These are phyloP conservation scores for Platynereis dumerilii DNA, from an alignment of 2,888 invertebrate genomes.

Conservation along the genomic window DNA sequence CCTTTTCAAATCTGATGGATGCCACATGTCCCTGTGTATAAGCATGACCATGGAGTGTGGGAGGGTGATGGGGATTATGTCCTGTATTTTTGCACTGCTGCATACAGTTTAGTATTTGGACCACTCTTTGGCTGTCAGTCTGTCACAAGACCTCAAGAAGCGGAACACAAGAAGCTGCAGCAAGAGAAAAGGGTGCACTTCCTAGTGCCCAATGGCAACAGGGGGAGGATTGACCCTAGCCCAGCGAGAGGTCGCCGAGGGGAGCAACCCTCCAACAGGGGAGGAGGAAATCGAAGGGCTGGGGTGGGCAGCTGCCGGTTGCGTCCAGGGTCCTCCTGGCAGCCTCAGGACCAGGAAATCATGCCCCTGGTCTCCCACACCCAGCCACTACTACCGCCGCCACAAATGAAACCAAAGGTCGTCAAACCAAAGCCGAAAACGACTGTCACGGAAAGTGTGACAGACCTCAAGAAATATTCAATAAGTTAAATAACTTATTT, in stretches of 20 bases:
- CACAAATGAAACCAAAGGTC: background rate
- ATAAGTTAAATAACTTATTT: too few relatives aligned
- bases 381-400: background rate
- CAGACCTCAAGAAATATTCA: too few relatives aligned
- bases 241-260: background rate
- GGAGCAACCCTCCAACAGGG: background rate
- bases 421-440: background rate
- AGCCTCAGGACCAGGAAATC: conserved; percentile 6
- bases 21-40: too few relatives aligned
- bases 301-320: background rate
- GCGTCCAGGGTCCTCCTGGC: background rate
- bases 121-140: too few relatives aligned
- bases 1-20: too few relatives aligned
- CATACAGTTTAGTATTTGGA: too few relatives aligned
- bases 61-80: too few relatives aligned
- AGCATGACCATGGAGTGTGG: too few relatives aligned
- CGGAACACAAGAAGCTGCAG: too few relatives aligned
- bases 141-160: too few relatives aligned
- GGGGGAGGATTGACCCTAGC: conserved; percentile 2
- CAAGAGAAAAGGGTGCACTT: conserved; percentile 3
- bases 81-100: too few relatives aligned
- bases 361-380: background rate
- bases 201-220: background rate
- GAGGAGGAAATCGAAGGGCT: background rate
- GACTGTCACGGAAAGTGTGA: too few relatives aligned